Conservation (phyloP, 1,140 invertebrate species). For the Scaptomyza hsui region DNA sequence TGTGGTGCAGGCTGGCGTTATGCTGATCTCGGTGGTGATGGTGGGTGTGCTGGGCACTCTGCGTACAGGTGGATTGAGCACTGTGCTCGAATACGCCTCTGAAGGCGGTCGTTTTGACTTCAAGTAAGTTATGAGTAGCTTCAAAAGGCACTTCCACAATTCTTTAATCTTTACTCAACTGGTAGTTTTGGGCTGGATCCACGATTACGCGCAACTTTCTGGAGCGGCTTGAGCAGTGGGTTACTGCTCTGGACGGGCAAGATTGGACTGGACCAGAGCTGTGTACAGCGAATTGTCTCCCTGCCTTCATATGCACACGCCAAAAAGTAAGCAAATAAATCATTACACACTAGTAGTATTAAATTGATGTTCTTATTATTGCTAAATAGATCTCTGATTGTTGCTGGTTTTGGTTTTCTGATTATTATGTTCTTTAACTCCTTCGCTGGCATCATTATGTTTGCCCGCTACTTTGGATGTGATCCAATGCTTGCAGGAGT, state of each 20-base stretch:
- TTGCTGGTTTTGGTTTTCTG: slow-evolving; percentile 85
- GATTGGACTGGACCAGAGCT: slow-evolving; percentile 73
- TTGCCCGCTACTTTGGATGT: slow-evolving; percentile 89
- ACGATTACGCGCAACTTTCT: slow-evolving; percentile 59
- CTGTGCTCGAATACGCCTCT: slow-evolving; percentile 87
- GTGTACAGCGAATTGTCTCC: slow-evolving; percentile 76
- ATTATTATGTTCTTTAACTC: slow-evolving; percentile 85
- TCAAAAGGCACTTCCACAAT: neutral
- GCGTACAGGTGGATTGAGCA: slow-evolving; percentile 87
- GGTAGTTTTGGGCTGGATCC: slow-evolving; percentile 67
- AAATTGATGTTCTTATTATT: neutral
- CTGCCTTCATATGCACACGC: slow-evolving; percentile 67
- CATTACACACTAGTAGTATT: no score
- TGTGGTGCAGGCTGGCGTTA: slow-evolving; percentile 90
- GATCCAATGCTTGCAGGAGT: slow-evolving; percentile 88
- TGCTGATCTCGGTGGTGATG: slow-evolving; percentile 89
- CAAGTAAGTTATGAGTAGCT: slow-evolving; percentile 84
- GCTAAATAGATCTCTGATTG: slow-evolving; percentile 81
- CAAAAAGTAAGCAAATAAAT: slow-evolving; percentile 59
- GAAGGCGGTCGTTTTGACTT: slow-evolving; percentile 86
- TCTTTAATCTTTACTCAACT: neutral
- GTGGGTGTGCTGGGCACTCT: slow-evolving; percentile 88
- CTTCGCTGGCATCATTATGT: slow-evolving; percentile 89
- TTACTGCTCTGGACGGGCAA: slow-evolving; percentile 70
- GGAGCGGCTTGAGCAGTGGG: slow-evolving; percentile 52